Conservation (phyloP, 92 coral and sea anemone species). For the Heliopora coerulea region DNA sequence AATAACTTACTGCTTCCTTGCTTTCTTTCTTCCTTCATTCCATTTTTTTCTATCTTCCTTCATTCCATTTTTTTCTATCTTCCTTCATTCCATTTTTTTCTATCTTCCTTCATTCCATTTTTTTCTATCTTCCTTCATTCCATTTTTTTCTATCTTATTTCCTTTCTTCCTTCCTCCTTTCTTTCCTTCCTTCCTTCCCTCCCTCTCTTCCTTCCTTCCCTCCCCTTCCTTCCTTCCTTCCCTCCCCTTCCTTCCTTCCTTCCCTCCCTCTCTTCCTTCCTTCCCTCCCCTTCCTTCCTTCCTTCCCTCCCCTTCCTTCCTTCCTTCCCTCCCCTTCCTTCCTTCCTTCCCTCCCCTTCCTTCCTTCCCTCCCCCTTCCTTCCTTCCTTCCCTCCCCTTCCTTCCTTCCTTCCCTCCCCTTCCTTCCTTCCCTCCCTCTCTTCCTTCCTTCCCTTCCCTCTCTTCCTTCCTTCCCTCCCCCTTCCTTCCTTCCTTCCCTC, state of each 20-base stretch:
- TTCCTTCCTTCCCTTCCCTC: background rate
- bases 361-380: background rate
- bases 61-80: background rate
- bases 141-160: background rate
- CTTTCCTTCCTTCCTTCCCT: background rate
- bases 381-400: background rate
- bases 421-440: background rate
- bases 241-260: background rate
- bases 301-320: background rate
- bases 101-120: background rate
- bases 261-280: background rate
- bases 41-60: background rate
- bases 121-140: background rate
- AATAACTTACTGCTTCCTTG: background rate
- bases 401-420: background rate
- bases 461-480: background rate
- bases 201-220: background rate
- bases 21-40: background rate
- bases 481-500: background rate
- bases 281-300: background rate
- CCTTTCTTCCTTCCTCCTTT: background rate
- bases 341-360: background rate
- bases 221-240: background rate
- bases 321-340: background rate
- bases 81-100: background rate